Evolutionary conservation across 2,797 vertebrate genomes (phyloP).

Genomic region (Mycteria americana): DNA sequence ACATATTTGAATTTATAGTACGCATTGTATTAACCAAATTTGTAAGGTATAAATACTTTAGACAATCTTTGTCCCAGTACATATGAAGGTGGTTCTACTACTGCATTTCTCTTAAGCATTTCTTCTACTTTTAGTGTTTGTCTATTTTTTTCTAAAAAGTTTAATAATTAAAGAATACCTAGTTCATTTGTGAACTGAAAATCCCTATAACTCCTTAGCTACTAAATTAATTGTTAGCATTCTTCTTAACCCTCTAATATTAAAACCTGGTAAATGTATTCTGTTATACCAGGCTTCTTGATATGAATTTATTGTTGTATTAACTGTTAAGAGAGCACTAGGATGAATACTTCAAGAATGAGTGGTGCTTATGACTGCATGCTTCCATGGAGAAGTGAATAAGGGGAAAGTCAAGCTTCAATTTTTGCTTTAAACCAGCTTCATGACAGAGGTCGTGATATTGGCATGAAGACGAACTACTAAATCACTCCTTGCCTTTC

Average conservation of each 20-base stretch:
- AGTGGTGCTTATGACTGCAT: not conserved
- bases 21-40: not conserved
- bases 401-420: not conserved
- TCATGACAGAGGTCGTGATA: not conserved
- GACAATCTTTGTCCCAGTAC: not conserved
- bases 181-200: not conserved
- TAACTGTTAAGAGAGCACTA: not conserved
- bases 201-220: not conserved
- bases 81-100: not conserved
- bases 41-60: not conserved
- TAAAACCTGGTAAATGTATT: not conserved
- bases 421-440: conserved; percentile 10
- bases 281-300: not conserved
- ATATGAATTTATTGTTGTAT: not conserved
- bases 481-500: conserved; percentile 30
- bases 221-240: not conserved
- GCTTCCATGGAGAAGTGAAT: not conserved
- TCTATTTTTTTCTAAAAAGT: not conserved
- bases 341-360: not conserved
- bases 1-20: not conserved
- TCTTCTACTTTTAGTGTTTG: not conserved
- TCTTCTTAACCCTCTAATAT: not conserved
- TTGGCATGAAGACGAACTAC: not conserved
- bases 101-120: not conserved
- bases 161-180: not conserved